phyloP scores from a whole-genome alignment of 2,797 vertebrate species.

The Mus caroli region DNA sequence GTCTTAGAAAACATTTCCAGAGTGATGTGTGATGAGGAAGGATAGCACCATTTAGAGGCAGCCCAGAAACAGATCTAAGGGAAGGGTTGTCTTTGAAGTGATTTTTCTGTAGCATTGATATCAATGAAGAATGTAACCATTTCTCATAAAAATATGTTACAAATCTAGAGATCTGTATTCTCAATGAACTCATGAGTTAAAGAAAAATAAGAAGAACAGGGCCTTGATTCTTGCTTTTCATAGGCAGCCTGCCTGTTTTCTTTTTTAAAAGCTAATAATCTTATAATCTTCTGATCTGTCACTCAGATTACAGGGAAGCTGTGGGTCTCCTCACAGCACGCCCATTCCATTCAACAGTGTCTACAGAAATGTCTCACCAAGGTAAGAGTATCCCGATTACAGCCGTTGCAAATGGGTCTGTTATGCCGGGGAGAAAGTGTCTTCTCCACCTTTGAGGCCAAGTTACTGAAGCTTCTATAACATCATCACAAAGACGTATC shows the following conservation, averaged over 20 bases:
- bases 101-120: background rate
- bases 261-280: background rate
- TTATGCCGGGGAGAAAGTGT: background rate
- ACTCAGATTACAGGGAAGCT: background rate
- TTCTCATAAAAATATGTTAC: background rate
- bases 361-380: conserved; percentile 19
- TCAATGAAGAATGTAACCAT: background rate
- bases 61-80: background rate
- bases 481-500: background rate
- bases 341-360: background rate
- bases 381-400: background rate
- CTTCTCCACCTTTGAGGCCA: background rate
- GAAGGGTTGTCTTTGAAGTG: background rate
- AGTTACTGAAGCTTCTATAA: background rate
- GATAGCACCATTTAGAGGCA: background rate
- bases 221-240: background rate
- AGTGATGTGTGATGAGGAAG: background rate
- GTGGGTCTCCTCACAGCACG: background rate
- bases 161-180: background rate
- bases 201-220: background rate
- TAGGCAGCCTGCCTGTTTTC: background rate
- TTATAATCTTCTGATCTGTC: background rate
- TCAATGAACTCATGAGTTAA: background rate
- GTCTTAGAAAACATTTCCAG: background rate
- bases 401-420: background rate